Percentiles rank a stretch among this genome's conserved stretches.
Evolutionary conservation across 1,140 invertebrate genomes (phyloP).

Genomic region (Drosophila ananassae): DNA sequence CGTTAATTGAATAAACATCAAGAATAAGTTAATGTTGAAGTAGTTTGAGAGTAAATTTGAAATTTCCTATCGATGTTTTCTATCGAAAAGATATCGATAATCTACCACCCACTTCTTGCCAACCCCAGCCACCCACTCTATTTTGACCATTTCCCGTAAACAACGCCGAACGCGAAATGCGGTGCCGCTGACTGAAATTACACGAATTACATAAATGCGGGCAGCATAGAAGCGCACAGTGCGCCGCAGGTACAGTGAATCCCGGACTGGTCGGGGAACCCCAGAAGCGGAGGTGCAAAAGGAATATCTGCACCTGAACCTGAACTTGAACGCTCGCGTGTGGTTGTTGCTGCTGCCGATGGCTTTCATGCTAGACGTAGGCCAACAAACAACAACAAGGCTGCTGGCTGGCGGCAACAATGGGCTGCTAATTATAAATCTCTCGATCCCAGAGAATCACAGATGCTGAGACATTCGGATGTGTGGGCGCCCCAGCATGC

Average conservation of each 20-base stretch:
- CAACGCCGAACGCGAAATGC: conserved; percentile 11
- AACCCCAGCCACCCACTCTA: conserved; percentile 2
- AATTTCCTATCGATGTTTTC: too few species aligned
- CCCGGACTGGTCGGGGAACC: neutral
- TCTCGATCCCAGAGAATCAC: conserved; percentile 59
- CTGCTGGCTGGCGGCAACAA: conserved; percentile 70
- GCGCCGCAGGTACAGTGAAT: conserved; percentile 20
- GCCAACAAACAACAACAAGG: conserved; percentile 47
- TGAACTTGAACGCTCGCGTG: conserved; percentile 48
- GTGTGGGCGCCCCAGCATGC: conserved; percentile 72
- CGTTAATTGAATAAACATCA: too few species aligned
- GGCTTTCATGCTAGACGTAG: conserved; percentile 44
- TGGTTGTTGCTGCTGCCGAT: conserved; percentile 26
- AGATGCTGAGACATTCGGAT: conserved; percentile 37
- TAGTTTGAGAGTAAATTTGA: too few species aligned
- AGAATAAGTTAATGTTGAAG: too few species aligned
- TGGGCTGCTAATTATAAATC: conserved; percentile 79
- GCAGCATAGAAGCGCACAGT: conserved; percentile 5
- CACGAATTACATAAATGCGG: conserved; percentile 28
- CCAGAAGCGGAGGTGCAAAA: conserved; percentile 8
- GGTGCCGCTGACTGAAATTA: conserved; percentile 20
- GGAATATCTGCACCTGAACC: conserved; percentile 58
- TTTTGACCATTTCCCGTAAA: conserved; percentile 19
- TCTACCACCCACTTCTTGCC: neutral
- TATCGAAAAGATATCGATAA: conserved; percentile 1